Evolutionary conservation across 2,113 vertebrate genomes (phyloP).

Genomic region (Zosterops pallidus): DNA sequence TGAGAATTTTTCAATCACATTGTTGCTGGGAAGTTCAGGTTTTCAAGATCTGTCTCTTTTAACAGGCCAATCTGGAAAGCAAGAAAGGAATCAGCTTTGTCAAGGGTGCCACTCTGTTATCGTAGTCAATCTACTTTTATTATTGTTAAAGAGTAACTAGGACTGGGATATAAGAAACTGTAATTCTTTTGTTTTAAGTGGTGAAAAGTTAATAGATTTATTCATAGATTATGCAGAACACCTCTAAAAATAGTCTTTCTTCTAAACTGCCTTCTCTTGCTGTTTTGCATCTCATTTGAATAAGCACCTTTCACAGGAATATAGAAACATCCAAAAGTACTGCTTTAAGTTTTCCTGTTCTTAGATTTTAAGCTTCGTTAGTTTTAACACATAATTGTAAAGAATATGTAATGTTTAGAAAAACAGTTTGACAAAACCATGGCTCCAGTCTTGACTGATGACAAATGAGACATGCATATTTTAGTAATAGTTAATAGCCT

Average conservation of each 20-base stretch:
- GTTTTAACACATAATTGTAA: neutral
- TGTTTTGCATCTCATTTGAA: slow-evolving; percentile 55
- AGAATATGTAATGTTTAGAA: neutral
- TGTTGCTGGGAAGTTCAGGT: neutral
- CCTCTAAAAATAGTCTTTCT: slow-evolving; percentile 18
- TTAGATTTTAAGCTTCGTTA: neutral
- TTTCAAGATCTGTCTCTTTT: neutral
- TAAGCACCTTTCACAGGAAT: neutral
- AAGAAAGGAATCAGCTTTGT: neutral
- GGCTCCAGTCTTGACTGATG: neutral
- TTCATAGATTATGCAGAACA: slow-evolving; percentile 13
- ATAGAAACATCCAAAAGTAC: neutral
- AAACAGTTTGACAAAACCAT: neutral
- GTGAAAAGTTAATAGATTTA: neutral
- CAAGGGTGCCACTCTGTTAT: neutral
- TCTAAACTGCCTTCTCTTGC: neutral
- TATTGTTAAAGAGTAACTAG: neutral
- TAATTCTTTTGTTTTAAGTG: neutral
- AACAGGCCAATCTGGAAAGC: neutral
- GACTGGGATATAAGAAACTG: neutral
- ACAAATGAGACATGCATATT: neutral
- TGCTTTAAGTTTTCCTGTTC: neutral
- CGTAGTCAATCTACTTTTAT: neutral
- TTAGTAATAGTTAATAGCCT: neutral
- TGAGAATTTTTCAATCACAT: neutral